Conservation (phyloP, 1,140 invertebrate genomes). For the Hormaphis cornu region DNA sequence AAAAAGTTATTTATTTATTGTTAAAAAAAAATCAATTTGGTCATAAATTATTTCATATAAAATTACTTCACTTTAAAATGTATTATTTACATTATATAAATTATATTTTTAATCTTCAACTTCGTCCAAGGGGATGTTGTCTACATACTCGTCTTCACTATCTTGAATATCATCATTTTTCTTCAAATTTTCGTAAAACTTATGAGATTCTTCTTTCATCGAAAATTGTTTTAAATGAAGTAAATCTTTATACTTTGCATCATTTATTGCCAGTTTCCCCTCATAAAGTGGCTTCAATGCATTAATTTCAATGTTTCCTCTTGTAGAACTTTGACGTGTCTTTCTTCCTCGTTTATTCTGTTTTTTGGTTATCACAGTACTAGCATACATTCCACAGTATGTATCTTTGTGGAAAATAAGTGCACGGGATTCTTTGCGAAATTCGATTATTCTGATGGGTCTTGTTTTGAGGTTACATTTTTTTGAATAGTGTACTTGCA, state of each 20-base stretch:
- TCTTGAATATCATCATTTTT: too few species aligned
- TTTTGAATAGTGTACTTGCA: not conserved
- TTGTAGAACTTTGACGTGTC: not conserved
- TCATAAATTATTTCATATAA: too few species aligned
- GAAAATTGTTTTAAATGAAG: not conserved
- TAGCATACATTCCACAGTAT: not conserved
- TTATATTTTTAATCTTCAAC: too few species aligned
- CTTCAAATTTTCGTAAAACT: too few species aligned
- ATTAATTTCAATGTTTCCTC: too few species aligned
- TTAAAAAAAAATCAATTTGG: too few species aligned
- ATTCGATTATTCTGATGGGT: not conserved
- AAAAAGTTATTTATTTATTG: too few species aligned
- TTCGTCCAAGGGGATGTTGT: too few species aligned
- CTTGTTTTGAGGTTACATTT: not conserved
- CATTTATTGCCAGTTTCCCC: not conserved
- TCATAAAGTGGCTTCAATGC: not conserved
- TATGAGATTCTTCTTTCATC: too few species aligned
- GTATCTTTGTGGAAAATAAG: conserved; percentile 11
- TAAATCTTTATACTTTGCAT: not conserved
- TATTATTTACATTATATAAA: too few species aligned
- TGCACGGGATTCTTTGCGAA: not conserved
- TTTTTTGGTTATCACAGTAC: not conserved
- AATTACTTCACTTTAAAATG: too few species aligned
- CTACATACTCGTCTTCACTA: too few species aligned
- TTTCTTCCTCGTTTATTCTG: not conserved